Evolutionary conservation across 30 jellyfish, hydroid and myxozoan genomes (phyloP).

Genomic region (Aurelia sp.): DNA sequence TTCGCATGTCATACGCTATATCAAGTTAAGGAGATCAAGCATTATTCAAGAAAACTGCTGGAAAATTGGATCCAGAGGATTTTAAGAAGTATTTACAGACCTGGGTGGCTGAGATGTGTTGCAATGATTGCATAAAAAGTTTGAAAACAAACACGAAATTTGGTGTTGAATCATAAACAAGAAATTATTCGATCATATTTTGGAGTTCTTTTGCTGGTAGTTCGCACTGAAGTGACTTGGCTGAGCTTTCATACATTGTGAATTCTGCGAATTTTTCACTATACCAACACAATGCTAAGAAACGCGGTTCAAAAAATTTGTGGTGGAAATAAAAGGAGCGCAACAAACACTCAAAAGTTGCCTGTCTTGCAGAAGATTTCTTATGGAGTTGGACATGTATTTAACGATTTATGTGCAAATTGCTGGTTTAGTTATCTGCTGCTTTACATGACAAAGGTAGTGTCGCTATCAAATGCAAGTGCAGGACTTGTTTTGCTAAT

Average conservation of each 20-base stretch:
- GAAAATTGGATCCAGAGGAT: no score
- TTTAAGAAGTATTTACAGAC: no score
- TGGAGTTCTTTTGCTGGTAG: no score
- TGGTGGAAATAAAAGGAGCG: neutral
- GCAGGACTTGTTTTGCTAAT: conserved; percentile 89
- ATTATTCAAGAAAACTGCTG: no score
- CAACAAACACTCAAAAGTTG: conserved; percentile 9
- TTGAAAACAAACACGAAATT: no score
- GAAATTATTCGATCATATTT: no score
- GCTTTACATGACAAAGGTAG: conserved; percentile 84
- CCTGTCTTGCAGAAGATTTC: conserved; percentile 57
- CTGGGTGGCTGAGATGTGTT: no score
- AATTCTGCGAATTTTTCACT: neutral
- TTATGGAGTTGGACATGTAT: conserved; percentile 95
- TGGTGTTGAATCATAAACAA: no score
- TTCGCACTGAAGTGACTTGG: neutral
- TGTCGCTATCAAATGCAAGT: conserved; percentile 79
- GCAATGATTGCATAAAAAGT: no score
- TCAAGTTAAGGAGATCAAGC: no score
- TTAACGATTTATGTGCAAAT: conserved; percentile 94
- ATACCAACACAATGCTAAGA: conserved; percentile 44
- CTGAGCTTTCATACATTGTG: neutral
- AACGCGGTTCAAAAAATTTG: conserved; percentile 46
- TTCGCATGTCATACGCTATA: no score
- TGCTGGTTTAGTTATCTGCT: conserved; percentile 93